Evolutionary conservation across 2,797 vertebrate genomes (phyloP).

Genomic region (Cuniculus paca): DNA sequence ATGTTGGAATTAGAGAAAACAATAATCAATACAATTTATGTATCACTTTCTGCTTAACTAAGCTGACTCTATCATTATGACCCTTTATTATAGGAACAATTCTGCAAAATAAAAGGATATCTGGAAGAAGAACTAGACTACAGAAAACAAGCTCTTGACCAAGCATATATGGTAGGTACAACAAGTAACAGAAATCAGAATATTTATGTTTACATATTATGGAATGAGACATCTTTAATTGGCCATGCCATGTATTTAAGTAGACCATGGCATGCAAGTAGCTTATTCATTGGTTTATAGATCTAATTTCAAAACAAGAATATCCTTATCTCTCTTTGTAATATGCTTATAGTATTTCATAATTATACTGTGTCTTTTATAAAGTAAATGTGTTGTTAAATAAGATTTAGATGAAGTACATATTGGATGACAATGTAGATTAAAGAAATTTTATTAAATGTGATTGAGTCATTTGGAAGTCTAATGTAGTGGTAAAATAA

Average conservation of each 20-base stretch:
- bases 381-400: not conserved
- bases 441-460: slow-evolving; percentile 35
- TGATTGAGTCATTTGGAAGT: not conserved
- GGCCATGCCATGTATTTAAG: not conserved
- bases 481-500: not conserved
- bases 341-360: slow-evolving; percentile 14
- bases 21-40: not conserved
- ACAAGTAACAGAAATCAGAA: not conserved
- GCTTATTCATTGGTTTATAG: not conserved
- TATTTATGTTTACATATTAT: not conserved
- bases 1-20: not conserved
- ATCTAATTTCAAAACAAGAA: slow-evolving; percentile 39
- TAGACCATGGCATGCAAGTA: not conserved
- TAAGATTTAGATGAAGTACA: slow-evolving; percentile 28
- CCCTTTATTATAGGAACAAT: slow-evolving; percentile 93
- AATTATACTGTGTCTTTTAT: not conserved
- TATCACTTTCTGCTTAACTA: slow-evolving; percentile 59
- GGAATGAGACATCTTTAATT: not conserved
- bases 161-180: slow-evolving; percentile 96
- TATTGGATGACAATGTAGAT: not conserved
- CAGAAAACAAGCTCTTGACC: slow-evolving; percentile 98
- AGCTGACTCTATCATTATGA: slow-evolving; percentile 68
- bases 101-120: slow-evolving; percentile 99
- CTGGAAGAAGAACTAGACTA: slow-evolving; percentile 99
- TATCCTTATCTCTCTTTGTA: not conserved